phyloP scores from a whole-genome alignment of 2,888 invertebrate species.

The Caenorhabditis angaria region DNA sequence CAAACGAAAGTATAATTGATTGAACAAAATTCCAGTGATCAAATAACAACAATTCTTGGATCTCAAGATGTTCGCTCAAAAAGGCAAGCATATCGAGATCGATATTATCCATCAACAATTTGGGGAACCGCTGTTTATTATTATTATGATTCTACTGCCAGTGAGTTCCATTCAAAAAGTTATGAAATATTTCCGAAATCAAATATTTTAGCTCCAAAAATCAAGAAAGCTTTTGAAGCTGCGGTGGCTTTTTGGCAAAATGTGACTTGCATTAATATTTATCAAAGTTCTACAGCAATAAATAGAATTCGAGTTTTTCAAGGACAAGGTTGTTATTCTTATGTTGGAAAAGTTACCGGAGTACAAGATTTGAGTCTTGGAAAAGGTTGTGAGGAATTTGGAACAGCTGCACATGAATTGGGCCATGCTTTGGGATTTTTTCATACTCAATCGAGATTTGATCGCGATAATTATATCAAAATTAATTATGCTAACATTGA shows the following conservation, averaged over 20 bases:
- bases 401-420: constrained; percentile 56
- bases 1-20: background rate
- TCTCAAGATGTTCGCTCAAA: constrained; percentile 20
- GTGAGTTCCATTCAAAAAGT: constrained; percentile 21
- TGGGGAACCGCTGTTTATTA: constrained; percentile 54
- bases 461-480: constrained; percentile 36
- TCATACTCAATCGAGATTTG: constrained; percentile 56
- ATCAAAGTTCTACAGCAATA: constrained; percentile 47
- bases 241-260: constrained; percentile 63
- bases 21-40: constrained; percentile 28
- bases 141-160: constrained; percentile 44
- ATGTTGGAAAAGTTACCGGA: constrained; percentile 60
- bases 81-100: constrained; percentile 43
- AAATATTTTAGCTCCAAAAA: constrained; percentile 39
- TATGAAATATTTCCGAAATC: background rate
- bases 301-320: constrained; percentile 41
- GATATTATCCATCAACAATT: constrained; percentile 49
- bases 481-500: constrained; percentile 42
- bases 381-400: constrained; percentile 61
- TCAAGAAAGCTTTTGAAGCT: constrained; percentile 40
- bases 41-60: constrained; percentile 32
- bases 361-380: constrained; percentile 69
- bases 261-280: constrained; percentile 64
- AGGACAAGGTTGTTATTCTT: constrained; percentile 60
- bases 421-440: constrained; percentile 68